phyloP scores from a whole-genome alignment of 2,113 vertebrate genomes.

The Mus musculus region GRCm39 chr2:138565501-138566000 shows the following conservation, averaged over 20 bases:
- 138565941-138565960: background rate
- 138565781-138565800: background rate
- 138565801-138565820: background rate
- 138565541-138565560: background rate
- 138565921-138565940: background rate
- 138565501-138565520: background rate
- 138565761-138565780: background rate
- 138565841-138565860: background rate
- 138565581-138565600: background rate
- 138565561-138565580: background rate
- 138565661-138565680: background rate
- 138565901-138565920: slow-evolving; percentile 14
- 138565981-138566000: background rate
- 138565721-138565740: background rate
- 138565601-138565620: background rate
- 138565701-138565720: background rate
- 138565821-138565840: background rate
- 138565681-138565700: background rate
- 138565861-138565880: background rate
- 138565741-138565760: background rate
- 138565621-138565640: background rate
- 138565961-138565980: background rate
- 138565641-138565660: background rate
- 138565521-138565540: background rate
- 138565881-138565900: background rate